Base-by-base conservation (phyloP, 2,113 vertebrate species). In the Falcunculus frontatus region DNA sequence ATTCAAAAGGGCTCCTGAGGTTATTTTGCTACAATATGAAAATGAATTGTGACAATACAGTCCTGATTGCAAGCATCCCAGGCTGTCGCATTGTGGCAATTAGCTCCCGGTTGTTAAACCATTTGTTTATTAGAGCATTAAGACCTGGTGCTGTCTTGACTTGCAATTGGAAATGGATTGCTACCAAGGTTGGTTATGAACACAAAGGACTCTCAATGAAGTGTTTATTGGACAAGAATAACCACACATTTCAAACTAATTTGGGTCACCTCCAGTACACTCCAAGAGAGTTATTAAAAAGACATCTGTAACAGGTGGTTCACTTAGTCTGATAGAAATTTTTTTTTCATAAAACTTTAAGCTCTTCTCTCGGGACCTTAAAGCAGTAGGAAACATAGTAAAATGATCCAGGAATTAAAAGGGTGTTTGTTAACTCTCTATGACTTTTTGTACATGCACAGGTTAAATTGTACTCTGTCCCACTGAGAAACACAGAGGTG, bases 1-100 rank as follows among this genome's bases (percentile, higher is more conserved):
- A 97, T 96, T 96, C 73, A 78, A 62, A 97, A 90, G 69, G 52
- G 25, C 93, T 97, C 96, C 96, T 93, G 92, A 98, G 97, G 97
- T 98, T 96, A 98, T 98, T 98, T 98, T 97, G 86, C 96, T 96
- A 95, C 92, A 97, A 96, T 97, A 97, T 98, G 96, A 98, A 97
- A 98, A 98, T 98, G 96, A 97, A 96, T 97, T 97, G 90, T 98
- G 95, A 97, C 96, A 97, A 96, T 97, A 96, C 95, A 96, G 92
- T 63, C 93, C 67, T 97, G 97, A 98, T 98, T 97, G 96, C 86
- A 97, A 94, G 92, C 89, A 95, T 97, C 91, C 90, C 62, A 72
- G 88, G 93, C 89, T 95, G 94, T 94, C 97, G 97, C 95, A 97
- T 97, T 98, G 97, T 98, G 98, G 97, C 97, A 98, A 97, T 98